Conservation (phyloP, 1,140 invertebrate species). For the Drosophila truncata region DNA sequence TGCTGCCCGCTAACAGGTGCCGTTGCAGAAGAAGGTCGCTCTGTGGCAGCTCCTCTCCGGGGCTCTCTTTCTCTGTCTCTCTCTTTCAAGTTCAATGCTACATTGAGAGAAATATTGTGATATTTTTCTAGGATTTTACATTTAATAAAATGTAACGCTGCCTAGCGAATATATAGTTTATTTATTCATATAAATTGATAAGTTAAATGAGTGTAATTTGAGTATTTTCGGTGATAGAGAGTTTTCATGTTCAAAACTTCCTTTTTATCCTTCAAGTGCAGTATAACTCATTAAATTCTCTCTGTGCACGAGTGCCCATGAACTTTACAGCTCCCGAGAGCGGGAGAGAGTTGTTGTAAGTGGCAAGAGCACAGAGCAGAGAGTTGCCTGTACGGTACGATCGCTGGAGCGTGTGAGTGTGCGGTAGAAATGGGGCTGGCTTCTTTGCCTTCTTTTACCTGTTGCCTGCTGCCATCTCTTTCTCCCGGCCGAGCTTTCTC, state of each 20-base stretch:
- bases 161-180: no score
- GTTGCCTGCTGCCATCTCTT: slow-evolving; percentile 48
- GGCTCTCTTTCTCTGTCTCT: slow-evolving; percentile 10
- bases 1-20: slow-evolving; percentile 45
- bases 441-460: slow-evolving; percentile 40
- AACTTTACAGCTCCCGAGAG: slow-evolving; percentile 22
- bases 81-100: slow-evolving; percentile 79
- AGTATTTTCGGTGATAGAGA: not conserved
- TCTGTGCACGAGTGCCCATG: slow-evolving; percentile 5
- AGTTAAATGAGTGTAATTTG: not conserved
- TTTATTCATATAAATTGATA: not conserved
- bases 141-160: no score
- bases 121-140: no score
- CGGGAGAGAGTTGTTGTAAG: slow-evolving; percentile 20
- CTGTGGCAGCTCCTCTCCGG: slow-evolving; percentile 28
- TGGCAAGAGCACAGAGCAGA: slow-evolving; percentile 40
- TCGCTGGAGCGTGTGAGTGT: slow-evolving; percentile 53
- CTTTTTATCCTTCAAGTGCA: no score
- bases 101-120: not conserved
- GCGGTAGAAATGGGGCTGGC: slow-evolving; percentile 71
- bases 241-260: no score
- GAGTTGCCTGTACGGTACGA: not conserved
- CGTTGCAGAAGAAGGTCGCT: slow-evolving; percentile 52
- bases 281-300: no score
- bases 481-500: slow-evolving; percentile 33